phyloP scores from a whole-genome alignment of 2,797 vertebrate species.

The Moxostoma hubbsi region DNA sequence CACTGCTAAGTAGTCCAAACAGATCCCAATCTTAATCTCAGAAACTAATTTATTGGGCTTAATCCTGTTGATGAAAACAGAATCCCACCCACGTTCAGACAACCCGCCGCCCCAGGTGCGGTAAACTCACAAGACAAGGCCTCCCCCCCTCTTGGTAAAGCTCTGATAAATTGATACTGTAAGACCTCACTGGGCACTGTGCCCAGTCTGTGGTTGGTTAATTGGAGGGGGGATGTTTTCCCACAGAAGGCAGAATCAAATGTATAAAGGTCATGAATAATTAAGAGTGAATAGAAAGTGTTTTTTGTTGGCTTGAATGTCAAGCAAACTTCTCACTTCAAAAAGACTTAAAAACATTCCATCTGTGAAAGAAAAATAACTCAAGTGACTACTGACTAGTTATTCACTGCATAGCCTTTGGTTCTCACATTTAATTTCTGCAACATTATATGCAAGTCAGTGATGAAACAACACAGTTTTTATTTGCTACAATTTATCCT shows the following conservation, averaged over 20 bases:
- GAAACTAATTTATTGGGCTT: slow-evolving; percentile 71
- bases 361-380: slow-evolving; percentile 19
- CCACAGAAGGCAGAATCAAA: slow-evolving; percentile 75
- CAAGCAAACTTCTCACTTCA: slow-evolving; percentile 42
- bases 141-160: slow-evolving; percentile 59
- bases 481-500: neutral
- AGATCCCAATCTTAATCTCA: slow-evolving; percentile 77
- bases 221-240: slow-evolving; percentile 73
- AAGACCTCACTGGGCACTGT: slow-evolving; percentile 70
- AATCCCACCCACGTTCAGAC: slow-evolving; percentile 78
- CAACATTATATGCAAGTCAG: neutral
- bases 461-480: slow-evolving; percentile 1
- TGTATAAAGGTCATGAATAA: slow-evolving; percentile 65
- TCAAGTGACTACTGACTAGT: neutral
- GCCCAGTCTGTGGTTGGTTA: slow-evolving; percentile 72
- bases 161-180: slow-evolving; percentile 71
- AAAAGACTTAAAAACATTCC: slow-evolving; percentile 9
- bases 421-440: neutral
- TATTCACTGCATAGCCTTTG: slow-evolving; percentile 1
- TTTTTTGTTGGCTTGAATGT: slow-evolving; percentile 26
- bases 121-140: slow-evolving; percentile 70
- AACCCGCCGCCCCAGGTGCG: slow-evolving; percentile 76
- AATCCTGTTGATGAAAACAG: slow-evolving; percentile 83
- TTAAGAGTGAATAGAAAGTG: slow-evolving; percentile 59
- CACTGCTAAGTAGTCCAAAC: slow-evolving; percentile 69